Percentiles rank a stretch among this genome's conserved stretches.
These are phyloP conservation scores for Bolborhynchus lineola DNA, from an alignment of 2,113 vertebrate genomes.

Conservation along the genomic window DNA sequence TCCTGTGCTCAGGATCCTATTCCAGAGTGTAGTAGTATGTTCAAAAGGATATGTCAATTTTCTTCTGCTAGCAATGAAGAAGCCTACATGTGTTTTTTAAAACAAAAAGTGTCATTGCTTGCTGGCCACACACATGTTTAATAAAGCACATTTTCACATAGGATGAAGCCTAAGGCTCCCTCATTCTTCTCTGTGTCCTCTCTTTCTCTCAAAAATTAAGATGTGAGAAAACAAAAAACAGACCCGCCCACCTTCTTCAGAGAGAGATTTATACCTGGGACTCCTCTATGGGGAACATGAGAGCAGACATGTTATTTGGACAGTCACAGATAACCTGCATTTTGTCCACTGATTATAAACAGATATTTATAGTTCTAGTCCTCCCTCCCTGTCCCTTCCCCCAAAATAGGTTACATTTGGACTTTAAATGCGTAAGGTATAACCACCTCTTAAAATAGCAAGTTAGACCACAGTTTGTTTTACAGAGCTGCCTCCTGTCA, in stretches of 20 bases:
- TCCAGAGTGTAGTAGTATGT: not conserved
- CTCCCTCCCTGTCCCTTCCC: not conserved
- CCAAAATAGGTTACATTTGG: not conserved
- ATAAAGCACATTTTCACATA: not conserved
- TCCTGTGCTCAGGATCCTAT: not conserved
- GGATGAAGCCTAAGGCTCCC: not conserved
- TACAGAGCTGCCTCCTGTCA: not conserved
- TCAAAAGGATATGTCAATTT: not conserved
- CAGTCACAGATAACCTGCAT: not conserved
- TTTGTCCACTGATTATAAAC: not conserved
- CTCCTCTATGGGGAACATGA: accelerated
- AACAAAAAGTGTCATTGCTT: not conserved
- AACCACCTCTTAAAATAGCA: not conserved
- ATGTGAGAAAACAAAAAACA: not conserved
- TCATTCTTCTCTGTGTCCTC: not conserved
- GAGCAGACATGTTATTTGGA: not conserved
- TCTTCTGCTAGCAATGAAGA: not conserved
- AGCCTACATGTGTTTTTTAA: not conserved
- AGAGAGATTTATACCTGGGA: not conserved
- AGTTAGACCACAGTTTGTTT: not conserved
- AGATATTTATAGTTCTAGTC: not conserved
- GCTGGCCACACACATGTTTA: not conserved
- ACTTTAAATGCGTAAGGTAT: not conserved
- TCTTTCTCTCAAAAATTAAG: not conserved
- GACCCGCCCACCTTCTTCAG: not conserved